Conservation (phyloP, 2,113 vertebrate species). For the Boleophthalmus pectinirostris region DNA sequence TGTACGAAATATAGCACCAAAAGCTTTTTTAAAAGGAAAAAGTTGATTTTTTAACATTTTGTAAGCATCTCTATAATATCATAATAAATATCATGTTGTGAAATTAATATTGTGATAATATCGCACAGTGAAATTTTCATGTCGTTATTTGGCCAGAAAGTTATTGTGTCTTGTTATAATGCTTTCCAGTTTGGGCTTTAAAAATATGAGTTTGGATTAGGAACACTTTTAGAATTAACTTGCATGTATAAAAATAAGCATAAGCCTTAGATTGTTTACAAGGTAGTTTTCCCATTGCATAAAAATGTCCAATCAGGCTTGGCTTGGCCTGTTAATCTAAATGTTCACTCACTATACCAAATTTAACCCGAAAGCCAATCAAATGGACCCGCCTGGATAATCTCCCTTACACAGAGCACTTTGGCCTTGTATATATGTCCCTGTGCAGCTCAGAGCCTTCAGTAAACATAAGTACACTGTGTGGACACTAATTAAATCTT, state of each 20-base stretch:
- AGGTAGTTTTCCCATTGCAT: neutral
- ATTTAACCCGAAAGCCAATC: constrained; percentile 71
- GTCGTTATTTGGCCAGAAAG: too few relatives aligned
- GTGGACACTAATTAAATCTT: constrained; percentile 18
- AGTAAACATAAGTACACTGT: constrained; percentile 3
- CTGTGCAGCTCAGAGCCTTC: neutral
- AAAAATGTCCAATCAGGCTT: constrained; percentile 7
- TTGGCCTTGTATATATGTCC: neutral
- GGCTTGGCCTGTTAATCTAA: constrained; percentile 30
- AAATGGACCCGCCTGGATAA: constrained; percentile 48
- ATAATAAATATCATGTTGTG: too few relatives aligned
- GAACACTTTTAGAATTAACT: too few relatives aligned
- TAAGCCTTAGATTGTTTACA: neutral
- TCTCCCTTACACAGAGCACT: constrained; percentile 27
- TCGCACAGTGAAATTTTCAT: too few relatives aligned
- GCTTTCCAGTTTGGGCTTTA: neutral
- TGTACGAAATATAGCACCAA: too few relatives aligned
- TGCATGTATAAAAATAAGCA: too few relatives aligned
- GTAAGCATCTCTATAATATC: too few relatives aligned
- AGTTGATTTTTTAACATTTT: too few relatives aligned
- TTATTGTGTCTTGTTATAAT: neutral
- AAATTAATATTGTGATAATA: too few relatives aligned
- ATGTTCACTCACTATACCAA: constrained; percentile 35
- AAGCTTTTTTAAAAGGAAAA: too few relatives aligned
- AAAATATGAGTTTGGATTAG: too few relatives aligned